Evolutionary conservation across 1,140 invertebrate genomes (phyloP).

Genomic region (Anadara kagoshimensis): DNA sequence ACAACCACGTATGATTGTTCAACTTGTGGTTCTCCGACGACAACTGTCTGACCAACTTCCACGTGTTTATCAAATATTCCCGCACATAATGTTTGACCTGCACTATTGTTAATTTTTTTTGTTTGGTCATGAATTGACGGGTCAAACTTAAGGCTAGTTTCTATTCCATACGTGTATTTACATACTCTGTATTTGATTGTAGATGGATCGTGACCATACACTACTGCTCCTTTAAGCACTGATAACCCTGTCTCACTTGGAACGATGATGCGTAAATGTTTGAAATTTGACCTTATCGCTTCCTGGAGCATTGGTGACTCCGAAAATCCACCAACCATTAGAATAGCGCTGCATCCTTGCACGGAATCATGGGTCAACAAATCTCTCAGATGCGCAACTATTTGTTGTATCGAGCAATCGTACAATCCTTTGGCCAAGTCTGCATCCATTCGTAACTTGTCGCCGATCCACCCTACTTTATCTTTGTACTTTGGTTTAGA

Average conservation of each 20-base stretch:
- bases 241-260: conserved; percentile 17
- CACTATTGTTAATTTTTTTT: not conserved
- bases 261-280: conserved; percentile 8
- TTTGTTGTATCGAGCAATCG: conserved; percentile 6
- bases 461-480: not conserved
- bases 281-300: conserved; percentile 16
- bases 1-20: not conserved
- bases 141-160: not conserved
- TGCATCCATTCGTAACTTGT: conserved; percentile 27
- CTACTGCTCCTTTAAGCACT: conserved; percentile 34
- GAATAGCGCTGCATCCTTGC: conserved; percentile 1
- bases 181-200: conserved; percentile 24
- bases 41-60: conserved; percentile 4
- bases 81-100: not conserved
- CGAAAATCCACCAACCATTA: conserved; percentile 42
- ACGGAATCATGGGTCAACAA: conserved; percentile 3
- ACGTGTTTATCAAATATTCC: conserved; percentile 28
- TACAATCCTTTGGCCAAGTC: conserved; percentile 11
- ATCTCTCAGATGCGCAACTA: conserved; percentile 12
- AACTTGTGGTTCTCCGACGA: not conserved
- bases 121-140: not conserved
- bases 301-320: conserved; percentile 31
- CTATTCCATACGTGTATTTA: conserved; percentile 35
- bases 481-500: too few species aligned
- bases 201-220: conserved; percentile 32